Evolutionary conservation across 2,888 invertebrate genomes (phyloP).

Genomic region (Sarcophaga subvicina): DNA sequence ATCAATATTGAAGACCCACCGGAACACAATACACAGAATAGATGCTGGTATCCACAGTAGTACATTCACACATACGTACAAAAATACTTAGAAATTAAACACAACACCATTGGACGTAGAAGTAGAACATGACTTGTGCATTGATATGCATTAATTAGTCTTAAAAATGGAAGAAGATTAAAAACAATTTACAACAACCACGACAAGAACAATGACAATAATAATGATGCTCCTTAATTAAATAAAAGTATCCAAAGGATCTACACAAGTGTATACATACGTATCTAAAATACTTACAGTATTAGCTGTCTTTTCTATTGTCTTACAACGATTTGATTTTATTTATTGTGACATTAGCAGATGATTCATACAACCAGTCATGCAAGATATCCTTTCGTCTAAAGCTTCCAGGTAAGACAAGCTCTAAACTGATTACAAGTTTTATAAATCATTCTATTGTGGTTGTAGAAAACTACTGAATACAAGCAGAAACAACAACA

Average conservation of each 20-base stretch:
- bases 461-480: too few species aligned
- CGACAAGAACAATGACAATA: background rate
- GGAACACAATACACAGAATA: background rate
- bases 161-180: background rate
- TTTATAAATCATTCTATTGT: conserved; percentile 24
- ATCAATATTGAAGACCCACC: background rate
- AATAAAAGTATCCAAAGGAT: conserved; percentile 8
- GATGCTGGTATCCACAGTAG: background rate
- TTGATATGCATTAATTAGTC: conserved; percentile 51
- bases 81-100: background rate
- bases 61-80: background rate
- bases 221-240: conserved; percentile 4
- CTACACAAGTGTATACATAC: background rate
- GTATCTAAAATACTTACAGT: background rate
- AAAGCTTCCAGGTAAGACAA: conserved; percentile 4
- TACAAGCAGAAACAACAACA: background rate
- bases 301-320: conserved; percentile 21
- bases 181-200: background rate
- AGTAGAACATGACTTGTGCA: conserved; percentile 20
- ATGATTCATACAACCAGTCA: conserved; percentile 14
- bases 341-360: conserved; percentile 33
- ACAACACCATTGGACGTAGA: background rate
- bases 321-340: conserved; percentile 23
- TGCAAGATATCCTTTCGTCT: background rate
- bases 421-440: conserved; percentile 18